A percentile compares a stretch with the other conserved stretches of the same genome.
These are phyloP conservation scores for Guaruba guarouba DNA, from an alignment of 2,113 vertebrate genomes.

Conservation along the genomic window DNA sequence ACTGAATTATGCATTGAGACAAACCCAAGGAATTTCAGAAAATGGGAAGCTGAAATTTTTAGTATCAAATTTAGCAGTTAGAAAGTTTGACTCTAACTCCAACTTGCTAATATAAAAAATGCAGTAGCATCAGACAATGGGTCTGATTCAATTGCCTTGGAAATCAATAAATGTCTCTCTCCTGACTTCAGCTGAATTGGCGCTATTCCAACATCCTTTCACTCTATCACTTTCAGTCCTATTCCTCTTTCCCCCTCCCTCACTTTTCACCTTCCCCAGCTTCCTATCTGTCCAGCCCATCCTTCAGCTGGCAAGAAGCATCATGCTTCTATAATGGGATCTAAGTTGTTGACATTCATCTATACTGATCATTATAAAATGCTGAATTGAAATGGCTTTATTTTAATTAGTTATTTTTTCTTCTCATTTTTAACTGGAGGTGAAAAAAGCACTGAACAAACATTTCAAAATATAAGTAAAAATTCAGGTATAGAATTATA, in stretches of 20 bases:
- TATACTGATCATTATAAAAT: rapidly evolving
- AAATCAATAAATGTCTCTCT: neutral
- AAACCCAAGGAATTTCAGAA: neutral
- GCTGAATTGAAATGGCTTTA: neutral
- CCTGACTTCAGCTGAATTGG: neutral
- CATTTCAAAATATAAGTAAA: neutral
- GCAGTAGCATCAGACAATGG: neutral
- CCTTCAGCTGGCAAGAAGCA: neutral
- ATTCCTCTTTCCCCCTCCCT: neutral
- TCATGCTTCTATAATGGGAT: neutral
- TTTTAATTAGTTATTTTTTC: neutral
- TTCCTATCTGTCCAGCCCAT: neutral
- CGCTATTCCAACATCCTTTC: neutral
- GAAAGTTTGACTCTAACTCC: neutral
- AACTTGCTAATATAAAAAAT: neutral
- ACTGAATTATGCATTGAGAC: neutral
- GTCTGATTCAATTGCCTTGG: neutral
- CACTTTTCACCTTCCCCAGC: neutral
- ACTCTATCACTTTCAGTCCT: neutral
- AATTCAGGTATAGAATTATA: neutral
- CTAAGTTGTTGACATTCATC: neutral
- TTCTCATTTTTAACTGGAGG: neutral
- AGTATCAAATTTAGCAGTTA: neutral
- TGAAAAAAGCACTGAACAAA: neutral
- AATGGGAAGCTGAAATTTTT: neutral